Base-by-base conservation (phyloP, 2,113 vertebrate species). In the Macquaria australasica region DNA sequence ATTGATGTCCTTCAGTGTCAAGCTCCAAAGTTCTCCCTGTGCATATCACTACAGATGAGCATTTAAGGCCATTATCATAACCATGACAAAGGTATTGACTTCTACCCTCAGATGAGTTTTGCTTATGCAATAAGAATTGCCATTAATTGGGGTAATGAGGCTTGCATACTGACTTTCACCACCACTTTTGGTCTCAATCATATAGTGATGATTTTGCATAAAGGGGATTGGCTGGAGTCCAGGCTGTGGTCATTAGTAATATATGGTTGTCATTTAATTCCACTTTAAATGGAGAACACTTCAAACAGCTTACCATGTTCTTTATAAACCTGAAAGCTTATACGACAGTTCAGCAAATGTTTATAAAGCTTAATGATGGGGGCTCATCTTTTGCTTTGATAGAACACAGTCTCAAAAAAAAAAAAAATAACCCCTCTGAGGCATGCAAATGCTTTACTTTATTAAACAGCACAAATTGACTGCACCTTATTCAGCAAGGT, bases 91-190 rank as follows among this genome's bases (percentile, higher is more conserved):
- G 93, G 91, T 94, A 94, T 91, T 90, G 94, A 94, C 90, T 92
- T 87, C 87, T 67, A 88, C 84, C 89, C 88, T 88, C 87, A 90
- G 79, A 87, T 90, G 91, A 90, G 88, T 95, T 94, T 92, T 91
- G 93, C 92, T 92, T 94, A 93, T 89, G 92, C 87, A 92, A 94
- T 92, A 91, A 86, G 88, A 92, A 92, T 84, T 62, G 81, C 75
- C 91, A 93, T 94, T 94, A 92, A 95, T 94, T 93, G 91, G 80
- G 89, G 89, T 94, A 94, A 95, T 94, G 94, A 94, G 90, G 93
- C 91, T 73, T 93, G 82, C 79, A 64, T 43, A 74, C 92, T 84
- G 87, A 91, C 92, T 93, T 91, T 90, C 89, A 84, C 34, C 82
- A 74, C 77, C 79, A 87, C 83, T 87, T 92, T 92, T 90, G 71